phyloP scores from a whole-genome alignment of 2,797 vertebrate species.

The Anabas testudineus region DNA sequence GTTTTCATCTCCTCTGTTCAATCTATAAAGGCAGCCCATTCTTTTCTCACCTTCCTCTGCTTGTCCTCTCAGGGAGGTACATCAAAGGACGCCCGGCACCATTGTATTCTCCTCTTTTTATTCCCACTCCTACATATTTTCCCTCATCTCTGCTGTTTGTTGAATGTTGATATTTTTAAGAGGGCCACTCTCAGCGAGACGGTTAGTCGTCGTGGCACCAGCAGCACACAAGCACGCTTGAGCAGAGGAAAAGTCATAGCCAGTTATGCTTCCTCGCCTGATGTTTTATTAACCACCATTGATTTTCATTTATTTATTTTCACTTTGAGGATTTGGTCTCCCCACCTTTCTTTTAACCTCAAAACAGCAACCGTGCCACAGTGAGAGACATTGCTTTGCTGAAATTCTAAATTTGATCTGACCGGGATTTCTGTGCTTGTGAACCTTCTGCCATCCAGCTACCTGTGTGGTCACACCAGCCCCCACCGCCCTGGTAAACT shows the following conservation, averaged over 20 bases:
- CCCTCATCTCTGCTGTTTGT: slow-evolving; percentile 56
- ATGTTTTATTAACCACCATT: slow-evolving; percentile 99
- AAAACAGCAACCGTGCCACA: slow-evolving; percentile 89
- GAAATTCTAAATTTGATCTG: slow-evolving; percentile 88
- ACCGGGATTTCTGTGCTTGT: slow-evolving; percentile 54
- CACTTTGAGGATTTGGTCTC: slow-evolving; percentile 79
- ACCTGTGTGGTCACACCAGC: slow-evolving; percentile 63
- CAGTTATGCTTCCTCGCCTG: slow-evolving; percentile 96
- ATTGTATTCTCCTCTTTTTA: slow-evolving; percentile 67
- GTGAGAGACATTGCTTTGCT: slow-evolving; percentile 87
- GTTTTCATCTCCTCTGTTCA: slow-evolving; percentile 51
- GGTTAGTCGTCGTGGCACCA: slow-evolving; percentile 93
- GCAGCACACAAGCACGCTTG: slow-evolving; percentile 91
- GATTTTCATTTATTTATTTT: slow-evolving; percentile 91
- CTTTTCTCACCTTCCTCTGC: slow-evolving; percentile 69
- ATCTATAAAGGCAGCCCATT: slow-evolving; percentile 62
- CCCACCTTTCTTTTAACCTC: slow-evolving; percentile 64
- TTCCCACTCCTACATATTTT: slow-evolving; percentile 70
- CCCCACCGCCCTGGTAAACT: slow-evolving; percentile 43
- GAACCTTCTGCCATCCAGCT: slow-evolving; percentile 55
- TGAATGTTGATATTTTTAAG: slow-evolving; percentile 85
- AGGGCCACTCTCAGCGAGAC: slow-evolving; percentile 85
- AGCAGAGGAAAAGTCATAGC: slow-evolving; percentile 92
- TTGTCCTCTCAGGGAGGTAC: slow-evolving; percentile 66
- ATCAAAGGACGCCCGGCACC: slow-evolving; percentile 52